A percentile compares a stretch with the other conserved stretches of the same genome.
Conservation (phyloP, 2,113 vertebrate species). For the Phyllostomus hastatus region DNA sequence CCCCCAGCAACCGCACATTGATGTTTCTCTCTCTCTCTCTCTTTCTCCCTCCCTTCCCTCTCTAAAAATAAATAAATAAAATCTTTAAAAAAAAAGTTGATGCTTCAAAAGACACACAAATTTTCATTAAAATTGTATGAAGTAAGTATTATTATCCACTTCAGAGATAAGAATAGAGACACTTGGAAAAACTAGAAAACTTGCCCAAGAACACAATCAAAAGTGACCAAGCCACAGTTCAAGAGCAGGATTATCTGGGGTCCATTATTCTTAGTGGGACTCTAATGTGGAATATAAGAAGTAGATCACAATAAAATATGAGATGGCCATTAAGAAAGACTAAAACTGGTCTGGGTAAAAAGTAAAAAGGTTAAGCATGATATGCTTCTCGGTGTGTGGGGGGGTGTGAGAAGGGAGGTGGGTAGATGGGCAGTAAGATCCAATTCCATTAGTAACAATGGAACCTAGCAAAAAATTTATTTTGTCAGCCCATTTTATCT, state of each 20-base stretch:
- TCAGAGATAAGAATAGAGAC: not conserved
- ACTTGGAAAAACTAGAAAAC: not conserved
- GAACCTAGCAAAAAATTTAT: not conserved
- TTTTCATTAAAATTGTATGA: not conserved
- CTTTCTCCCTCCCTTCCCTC: too few relatives aligned
- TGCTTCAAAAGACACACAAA: not conserved
- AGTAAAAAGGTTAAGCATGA: not conserved
- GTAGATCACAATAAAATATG: not conserved
- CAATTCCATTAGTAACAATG: not conserved
- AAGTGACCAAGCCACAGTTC: not conserved
- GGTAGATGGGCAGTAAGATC: not conserved
- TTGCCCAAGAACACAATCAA: not conserved
- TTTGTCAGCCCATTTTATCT: not conserved
- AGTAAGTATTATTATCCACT: not conserved
- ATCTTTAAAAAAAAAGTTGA: too few relatives aligned
- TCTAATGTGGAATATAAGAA: not conserved
- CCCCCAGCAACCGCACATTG: too few relatives aligned
- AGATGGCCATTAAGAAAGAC: not conserved
- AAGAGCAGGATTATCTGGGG: not conserved
- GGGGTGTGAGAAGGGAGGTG: too few relatives aligned
- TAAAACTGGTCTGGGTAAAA: not conserved
- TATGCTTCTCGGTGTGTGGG: not conserved
- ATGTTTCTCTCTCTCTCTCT: too few relatives aligned
- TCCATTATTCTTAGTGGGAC: accelerated
- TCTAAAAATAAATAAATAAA: too few relatives aligned